phyloP scores from a whole-genome alignment of 2,797 vertebrate genomes.

The Basileuterus tristriatus region DNA sequence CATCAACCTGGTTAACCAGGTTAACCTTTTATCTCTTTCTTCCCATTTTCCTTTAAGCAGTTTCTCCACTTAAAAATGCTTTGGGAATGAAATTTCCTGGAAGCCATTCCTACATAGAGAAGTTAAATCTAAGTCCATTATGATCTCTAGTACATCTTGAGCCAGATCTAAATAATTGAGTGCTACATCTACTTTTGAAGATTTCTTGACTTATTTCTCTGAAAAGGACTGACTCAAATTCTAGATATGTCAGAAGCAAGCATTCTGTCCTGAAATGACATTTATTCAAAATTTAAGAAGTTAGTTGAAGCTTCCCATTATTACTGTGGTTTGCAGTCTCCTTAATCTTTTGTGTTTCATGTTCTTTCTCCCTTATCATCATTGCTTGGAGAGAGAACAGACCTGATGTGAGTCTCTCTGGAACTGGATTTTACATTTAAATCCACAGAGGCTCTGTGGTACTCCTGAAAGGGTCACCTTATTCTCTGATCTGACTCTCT shows the following conservation, averaged over 20 bases:
- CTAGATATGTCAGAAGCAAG: not conserved
- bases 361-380: not conserved
- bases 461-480: not conserved
- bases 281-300: not conserved
- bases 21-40: not conserved
- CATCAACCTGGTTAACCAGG: not conserved
- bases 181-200: not conserved
- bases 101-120: not conserved
- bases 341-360: not conserved
- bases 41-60: not conserved
- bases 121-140: not conserved
- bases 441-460: not conserved
- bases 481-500: not conserved
- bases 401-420: not conserved
- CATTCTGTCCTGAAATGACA: not conserved
- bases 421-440: not conserved
- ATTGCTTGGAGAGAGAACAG: not conserved
- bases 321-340: not conserved
- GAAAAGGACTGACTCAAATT: not conserved
- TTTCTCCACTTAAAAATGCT: not conserved
- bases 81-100: not conserved
- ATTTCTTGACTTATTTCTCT: not conserved
- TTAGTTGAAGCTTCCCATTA: not conserved
- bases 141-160: not conserved
- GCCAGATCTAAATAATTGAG: not conserved